These are phyloP conservation scores for Drosophila willistoni DNA, from an alignment of 1,140 invertebrate species.

Conservation along the genomic window DNA sequence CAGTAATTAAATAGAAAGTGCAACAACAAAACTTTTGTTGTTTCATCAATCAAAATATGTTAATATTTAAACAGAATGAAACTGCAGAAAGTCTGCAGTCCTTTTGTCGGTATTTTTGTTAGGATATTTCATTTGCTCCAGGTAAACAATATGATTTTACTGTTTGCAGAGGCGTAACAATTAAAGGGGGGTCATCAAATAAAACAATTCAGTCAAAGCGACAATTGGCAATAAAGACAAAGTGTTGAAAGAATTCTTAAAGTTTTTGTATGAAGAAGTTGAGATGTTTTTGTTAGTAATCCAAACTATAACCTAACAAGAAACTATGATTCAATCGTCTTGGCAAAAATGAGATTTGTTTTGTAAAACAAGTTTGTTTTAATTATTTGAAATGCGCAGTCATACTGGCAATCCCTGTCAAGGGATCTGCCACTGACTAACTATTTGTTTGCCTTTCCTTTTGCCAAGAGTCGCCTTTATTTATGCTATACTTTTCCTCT, in stretches of 20 bases:
- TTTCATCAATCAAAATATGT: conserved; percentile 5
- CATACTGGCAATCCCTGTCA: not conserved
- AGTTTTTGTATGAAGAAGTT: too few relatives aligned
- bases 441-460: conserved; percentile 48
- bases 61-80: conserved; percentile 4
- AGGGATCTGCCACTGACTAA: conserved; percentile 17
- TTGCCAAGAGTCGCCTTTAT: not conserved
- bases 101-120: not conserved
- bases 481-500: conserved; percentile 8
- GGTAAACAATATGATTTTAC: conserved; percentile 26
- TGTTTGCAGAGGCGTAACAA: conserved; percentile 28
- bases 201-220: too few relatives aligned
- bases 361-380: too few relatives aligned
- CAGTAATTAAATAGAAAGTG: not conserved
- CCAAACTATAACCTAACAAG: too few relatives aligned
- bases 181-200: conserved; percentile 2
- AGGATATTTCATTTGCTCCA: conserved; percentile 10
- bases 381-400: too few relatives aligned
- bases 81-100: not conserved
- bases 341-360: too few relatives aligned
- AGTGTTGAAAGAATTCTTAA: too few relatives aligned
- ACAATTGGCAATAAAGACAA: too few relatives aligned
- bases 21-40: not conserved
- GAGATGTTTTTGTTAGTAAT: too few relatives aligned
- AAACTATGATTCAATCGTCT: too few relatives aligned